These are phyloP conservation scores for Okamejei kenojei DNA, from an alignment of 2,797 vertebrate species.

Conservation along the genomic window DNA sequence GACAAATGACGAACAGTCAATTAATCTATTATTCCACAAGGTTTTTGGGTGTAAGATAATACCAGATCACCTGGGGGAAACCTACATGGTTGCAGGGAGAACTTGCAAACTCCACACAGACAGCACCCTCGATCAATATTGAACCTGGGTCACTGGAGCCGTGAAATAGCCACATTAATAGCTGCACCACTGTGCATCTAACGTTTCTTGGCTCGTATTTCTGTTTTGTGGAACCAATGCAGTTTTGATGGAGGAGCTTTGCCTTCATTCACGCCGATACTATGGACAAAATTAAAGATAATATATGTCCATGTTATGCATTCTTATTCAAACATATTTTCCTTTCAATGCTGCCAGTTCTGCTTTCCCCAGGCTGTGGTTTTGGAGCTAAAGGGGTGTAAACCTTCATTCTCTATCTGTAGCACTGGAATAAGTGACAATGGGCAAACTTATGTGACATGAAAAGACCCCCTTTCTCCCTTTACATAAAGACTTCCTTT, in stretches of 20 bases:
- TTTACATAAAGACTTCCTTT: neutral
- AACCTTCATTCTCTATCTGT: neutral
- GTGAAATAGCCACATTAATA: too few relatives aligned
- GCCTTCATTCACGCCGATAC: neutral
- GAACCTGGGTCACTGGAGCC: too few relatives aligned
- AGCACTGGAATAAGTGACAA: neutral
- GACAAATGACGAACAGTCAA: too few relatives aligned
- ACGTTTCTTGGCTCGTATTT: neutral
- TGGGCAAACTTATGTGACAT: neutral
- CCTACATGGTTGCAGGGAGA: too few relatives aligned
- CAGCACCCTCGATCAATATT: too few relatives aligned
- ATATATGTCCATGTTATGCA: too few relatives aligned
- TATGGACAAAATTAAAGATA: too few relatives aligned
- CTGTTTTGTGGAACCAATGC: neutral
- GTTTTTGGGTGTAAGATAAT: too few relatives aligned
- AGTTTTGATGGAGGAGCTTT: neutral
- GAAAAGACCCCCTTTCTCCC: neutral
- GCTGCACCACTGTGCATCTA: too few relatives aligned
- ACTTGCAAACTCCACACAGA: too few relatives aligned
- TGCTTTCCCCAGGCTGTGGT: neutral
- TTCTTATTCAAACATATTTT: neutral
- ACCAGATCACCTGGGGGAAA: too few relatives aligned
- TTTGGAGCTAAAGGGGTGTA: neutral
- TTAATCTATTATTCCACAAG: too few relatives aligned
- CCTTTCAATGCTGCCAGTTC: neutral